Evolutionary conservation across 1,140 invertebrate species (phyloP).

Genomic region (Coptotermes formosanus): DNA sequence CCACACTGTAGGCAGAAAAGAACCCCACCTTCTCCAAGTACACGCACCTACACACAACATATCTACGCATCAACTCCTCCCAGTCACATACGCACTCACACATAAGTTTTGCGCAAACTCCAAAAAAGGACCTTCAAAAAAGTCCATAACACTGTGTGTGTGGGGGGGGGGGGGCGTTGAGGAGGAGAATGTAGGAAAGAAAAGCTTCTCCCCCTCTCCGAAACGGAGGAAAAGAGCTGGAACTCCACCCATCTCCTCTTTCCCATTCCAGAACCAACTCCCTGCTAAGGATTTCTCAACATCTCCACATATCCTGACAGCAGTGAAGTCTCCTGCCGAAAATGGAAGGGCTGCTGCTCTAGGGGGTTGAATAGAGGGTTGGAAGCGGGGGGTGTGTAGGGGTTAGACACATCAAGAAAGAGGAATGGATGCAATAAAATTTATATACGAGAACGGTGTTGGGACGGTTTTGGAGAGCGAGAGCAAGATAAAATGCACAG

Average conservation of each 20-base stretch:
- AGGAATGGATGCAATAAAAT: conserved; percentile 32
- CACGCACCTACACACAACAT: not conserved
- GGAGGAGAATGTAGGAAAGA: too few species aligned
- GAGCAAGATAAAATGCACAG: not conserved
- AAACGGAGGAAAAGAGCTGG: not conserved
- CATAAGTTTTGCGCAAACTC: conserved; percentile 16
- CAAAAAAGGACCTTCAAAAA: conserved; percentile 12
- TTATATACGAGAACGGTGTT: conserved; percentile 26
- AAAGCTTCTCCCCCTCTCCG: not conserved
- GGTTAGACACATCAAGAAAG: conserved; percentile 22
- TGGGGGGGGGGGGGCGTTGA: not conserved
- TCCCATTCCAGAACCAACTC: not conserved
- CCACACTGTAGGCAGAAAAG: not conserved
- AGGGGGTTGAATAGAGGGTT: not conserved
- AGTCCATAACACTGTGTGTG: not conserved
- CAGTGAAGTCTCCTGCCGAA: conserved; percentile 3
- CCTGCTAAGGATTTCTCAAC: not conserved
- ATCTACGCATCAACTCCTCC: not conserved
- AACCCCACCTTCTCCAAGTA: not conserved
- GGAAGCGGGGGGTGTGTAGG: not conserved
- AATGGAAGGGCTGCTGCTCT: conserved; percentile 9
- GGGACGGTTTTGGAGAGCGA: not conserved
- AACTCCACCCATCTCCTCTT: conserved; percentile 9
- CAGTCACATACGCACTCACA: conserved; percentile 19
- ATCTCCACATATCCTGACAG: not conserved